Conservation (phyloP, 2,888 invertebrate species). For the Ganaspis brasiliensis region DNA sequence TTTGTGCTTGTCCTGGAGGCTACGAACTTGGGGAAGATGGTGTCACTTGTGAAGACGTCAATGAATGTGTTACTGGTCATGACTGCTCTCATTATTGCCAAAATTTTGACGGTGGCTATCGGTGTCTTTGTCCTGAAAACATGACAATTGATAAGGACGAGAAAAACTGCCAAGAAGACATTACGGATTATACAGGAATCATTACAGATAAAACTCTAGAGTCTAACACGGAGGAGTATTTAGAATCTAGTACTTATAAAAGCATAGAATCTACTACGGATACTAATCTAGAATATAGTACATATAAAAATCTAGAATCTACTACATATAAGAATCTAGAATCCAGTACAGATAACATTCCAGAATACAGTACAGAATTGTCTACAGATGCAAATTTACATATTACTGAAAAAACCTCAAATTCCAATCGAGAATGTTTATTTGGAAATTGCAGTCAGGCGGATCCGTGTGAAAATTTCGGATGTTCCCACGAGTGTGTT, state of each 20-base stretch:
- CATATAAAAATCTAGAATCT: too few species aligned
- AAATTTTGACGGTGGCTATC: conserved; percentile 80
- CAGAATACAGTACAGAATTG: not conserved
- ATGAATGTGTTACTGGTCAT: conserved; percentile 78
- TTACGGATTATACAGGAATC: too few species aligned
- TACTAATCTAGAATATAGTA: conserved; percentile 43
- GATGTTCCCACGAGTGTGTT: conserved; percentile 81
- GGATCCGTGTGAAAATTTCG: conserved; percentile 66
- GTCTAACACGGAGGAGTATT: not conserved
- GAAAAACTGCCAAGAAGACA: conserved; percentile 67
- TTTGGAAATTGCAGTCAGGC: conserved; percentile 75
- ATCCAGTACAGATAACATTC: too few species aligned
- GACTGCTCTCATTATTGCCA: conserved; percentile 74
- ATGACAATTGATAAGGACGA: conserved; percentile 74
- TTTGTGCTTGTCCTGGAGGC: conserved; percentile 81
- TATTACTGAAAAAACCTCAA: not conserved
- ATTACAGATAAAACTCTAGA: not conserved
- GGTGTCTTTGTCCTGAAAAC: conserved; percentile 81
- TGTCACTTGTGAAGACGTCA: conserved; percentile 80
- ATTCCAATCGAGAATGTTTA: conserved; percentile 64
- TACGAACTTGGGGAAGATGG: conserved; percentile 73
- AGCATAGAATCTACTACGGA: not conserved
- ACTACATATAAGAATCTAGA: too few species aligned
- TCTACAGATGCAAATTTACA: not conserved
- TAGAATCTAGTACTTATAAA: not conserved